Evolutionary conservation across 2,113 vertebrate species (phyloP).

Genomic region (Otolemur garnettii): DNA sequence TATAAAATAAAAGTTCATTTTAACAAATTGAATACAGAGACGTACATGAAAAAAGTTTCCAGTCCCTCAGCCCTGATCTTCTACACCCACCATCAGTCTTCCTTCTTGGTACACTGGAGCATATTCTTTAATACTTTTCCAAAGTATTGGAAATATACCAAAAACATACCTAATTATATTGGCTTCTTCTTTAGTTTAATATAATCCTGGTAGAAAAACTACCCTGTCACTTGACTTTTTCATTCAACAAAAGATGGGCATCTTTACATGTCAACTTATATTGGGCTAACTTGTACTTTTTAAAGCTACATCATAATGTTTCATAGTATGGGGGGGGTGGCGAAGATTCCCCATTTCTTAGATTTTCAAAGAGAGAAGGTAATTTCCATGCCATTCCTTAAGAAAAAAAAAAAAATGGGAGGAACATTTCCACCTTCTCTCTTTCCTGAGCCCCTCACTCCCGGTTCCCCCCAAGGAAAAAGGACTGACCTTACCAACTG

Average conservation of each 20-base stretch:
- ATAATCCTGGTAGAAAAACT: background rate
- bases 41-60: background rate
- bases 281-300: background rate
- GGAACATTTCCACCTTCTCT: background rate
- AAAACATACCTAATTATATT: background rate
- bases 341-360: background rate
- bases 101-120: background rate
- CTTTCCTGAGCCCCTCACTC: background rate
- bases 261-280: background rate
- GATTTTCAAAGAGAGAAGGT: background rate
- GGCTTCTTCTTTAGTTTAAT: conserved; percentile 46
- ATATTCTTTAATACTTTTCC: background rate
- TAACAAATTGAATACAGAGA: background rate
- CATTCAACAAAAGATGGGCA: background rate
- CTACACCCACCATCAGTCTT: background rate
- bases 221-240: background rate
- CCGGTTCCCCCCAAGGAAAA: background rate
- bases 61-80: background rate
- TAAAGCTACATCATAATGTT: background rate
- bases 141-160: background rate
- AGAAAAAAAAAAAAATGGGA: background rate
- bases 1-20: conserved; percentile 12
- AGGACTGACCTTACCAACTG: background rate
- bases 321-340: fast-evolving
- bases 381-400: background rate